Percentiles rank a stretch among this genome's conserved stretches.
Conservation (phyloP, 2,113 vertebrate genomes). For the Sinocyclocheilus grahami region DNA sequence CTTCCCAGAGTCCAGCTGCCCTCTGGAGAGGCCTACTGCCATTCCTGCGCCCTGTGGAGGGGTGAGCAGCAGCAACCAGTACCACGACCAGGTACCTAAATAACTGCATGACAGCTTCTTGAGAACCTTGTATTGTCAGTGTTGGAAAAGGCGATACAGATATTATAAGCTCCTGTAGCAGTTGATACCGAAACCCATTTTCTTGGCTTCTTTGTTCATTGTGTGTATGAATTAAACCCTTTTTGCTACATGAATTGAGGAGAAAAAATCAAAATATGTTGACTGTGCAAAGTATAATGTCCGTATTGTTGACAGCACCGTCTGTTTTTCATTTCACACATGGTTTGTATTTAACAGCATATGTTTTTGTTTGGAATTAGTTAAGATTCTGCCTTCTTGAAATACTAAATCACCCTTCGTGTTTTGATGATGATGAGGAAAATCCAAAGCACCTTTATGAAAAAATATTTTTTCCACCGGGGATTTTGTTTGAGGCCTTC, state of each 20-base stretch:
- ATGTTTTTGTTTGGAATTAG: conserved; percentile 6
- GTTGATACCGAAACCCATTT: background rate
- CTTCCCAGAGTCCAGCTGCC: conserved; percentile 87
- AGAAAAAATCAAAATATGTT: background rate
- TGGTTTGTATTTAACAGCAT: conserved; percentile 5
- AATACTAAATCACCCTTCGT: conserved; percentile 14
- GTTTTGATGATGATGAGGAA: conserved; percentile 30
- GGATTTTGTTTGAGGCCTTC: conserved; percentile 36
- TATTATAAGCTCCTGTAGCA: background rate
- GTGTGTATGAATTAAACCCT: background rate
- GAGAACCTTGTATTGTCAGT: background rate
- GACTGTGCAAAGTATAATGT: background rate
- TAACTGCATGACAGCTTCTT: background rate
- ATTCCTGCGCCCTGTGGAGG: conserved; percentile 84
- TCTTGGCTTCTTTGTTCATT: background rate
- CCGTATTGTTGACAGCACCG: background rate
- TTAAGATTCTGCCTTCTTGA: conserved; percentile 4
- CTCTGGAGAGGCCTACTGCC: conserved; percentile 87
- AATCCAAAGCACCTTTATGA: conserved; percentile 29
- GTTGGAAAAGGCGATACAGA: background rate
- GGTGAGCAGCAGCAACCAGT: conserved; percentile 74
- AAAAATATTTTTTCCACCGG: background rate
- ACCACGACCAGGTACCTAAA: conserved; percentile 82
- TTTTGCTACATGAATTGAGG: background rate
- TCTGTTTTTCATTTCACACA: background rate